Evolutionary conservation across 2,113 vertebrate genomes (phyloP), one percentile per base, ranked within the genome.

Genomic region (Bubo bubo): DNA sequence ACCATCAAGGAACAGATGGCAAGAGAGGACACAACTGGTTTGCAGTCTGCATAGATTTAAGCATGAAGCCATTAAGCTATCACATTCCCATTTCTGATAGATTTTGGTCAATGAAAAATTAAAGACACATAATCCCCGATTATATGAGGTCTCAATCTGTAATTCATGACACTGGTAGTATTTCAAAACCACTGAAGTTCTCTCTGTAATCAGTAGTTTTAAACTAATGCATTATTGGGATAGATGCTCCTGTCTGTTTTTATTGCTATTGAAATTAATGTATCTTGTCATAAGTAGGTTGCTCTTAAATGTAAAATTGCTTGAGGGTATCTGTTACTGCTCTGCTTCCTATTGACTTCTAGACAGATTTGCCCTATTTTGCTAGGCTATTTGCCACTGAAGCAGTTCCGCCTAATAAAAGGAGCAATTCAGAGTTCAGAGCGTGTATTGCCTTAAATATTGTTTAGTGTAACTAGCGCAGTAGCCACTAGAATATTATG

Each of bases 271-370:
- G 98, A 99, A 98, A 98, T 97, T 99, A 98, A 99, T 98, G 96
- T 91, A 94, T 97, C 92, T 98, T 99, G 98, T 99, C 99, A 98
- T 98, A 99, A 98, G 97, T 99, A 98, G 99, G 98, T 99, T 99
- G 98, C 98, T 98, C 97, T 97, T 98, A 98, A 98, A 98, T 98
- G 98, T 96, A 95, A 92, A 98, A 98, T 97, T 95, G 98, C 99
- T 98, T 85, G 59, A 95, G 98, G 98, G 98, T 94, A 84, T 96
- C 82, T 96, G 97, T 98, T 96, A 94, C 95, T 93, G 96, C 97
- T 98, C 96, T 95, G 95, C 97, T 94, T 96, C 77, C 97, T 98
- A 98, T 98, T 98, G 97, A 98, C 98, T 98, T 98, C 75, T 95
- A 90, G 96, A 97, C 79, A 96, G 87, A 98, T 97, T 95, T 98